phyloP scores from a whole-genome alignment of 2,113 vertebrate genomes.

The Bubo blakistoni region DNA sequence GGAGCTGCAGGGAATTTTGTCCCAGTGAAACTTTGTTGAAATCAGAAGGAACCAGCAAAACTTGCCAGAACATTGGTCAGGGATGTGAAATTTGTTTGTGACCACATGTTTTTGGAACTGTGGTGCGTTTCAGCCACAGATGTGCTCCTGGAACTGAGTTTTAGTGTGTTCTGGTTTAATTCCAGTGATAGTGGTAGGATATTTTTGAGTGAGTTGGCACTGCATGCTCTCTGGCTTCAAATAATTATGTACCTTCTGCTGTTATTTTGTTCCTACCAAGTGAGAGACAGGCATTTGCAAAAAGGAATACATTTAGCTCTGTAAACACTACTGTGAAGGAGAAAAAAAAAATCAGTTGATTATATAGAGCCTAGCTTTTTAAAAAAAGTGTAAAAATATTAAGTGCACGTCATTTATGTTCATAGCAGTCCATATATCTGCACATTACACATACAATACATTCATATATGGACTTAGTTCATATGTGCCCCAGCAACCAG shows the following conservation, averaged over 20 bases:
- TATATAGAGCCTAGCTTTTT: not conserved
- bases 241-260: not conserved
- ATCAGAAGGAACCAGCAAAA: not conserved
- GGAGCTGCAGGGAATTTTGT: not conserved
- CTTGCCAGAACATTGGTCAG: not conserved
- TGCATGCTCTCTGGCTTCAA: not conserved
- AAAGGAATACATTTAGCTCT: not conserved
- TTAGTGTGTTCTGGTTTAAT: not conserved
- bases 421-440: not conserved
- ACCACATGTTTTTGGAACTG: not conserved
- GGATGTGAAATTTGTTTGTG: not conserved
- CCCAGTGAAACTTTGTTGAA: not conserved
- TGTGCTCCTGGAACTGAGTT: not conserved
- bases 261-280: not conserved
- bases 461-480: not conserved
- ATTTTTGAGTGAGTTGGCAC: not conserved
- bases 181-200: not conserved
- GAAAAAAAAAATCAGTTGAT: not conserved
- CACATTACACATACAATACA: not conserved
- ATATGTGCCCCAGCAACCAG: not conserved
- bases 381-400: not conserved
- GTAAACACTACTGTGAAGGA: not conserved
- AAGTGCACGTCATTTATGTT: not conserved
- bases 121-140: not conserved
- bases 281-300: not conserved